Conservation (phyloP, 2,113 vertebrate species). For the Oreochromis spilurus region DNA sequence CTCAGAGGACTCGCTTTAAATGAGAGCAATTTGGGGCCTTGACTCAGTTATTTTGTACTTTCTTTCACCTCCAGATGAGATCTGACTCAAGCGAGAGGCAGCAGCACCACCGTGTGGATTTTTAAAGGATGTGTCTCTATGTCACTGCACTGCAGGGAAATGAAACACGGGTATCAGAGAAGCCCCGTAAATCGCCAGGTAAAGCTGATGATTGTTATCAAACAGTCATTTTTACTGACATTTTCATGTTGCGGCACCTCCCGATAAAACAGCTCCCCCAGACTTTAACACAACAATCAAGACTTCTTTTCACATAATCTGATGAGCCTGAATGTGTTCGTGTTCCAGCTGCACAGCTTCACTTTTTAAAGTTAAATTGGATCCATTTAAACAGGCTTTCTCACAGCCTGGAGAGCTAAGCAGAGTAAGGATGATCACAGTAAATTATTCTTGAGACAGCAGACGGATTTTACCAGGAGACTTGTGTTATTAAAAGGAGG, state of each 20-base stretch:
- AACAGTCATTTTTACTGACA: not conserved
- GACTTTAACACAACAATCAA: not conserved
- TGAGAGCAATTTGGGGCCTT: conserved; percentile 34
- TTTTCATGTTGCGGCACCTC: not conserved
- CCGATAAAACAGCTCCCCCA: not conserved
- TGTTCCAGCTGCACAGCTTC: not conserved
- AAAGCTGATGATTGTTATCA: not conserved
- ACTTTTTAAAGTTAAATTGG: not conserved
- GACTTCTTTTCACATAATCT: not conserved
- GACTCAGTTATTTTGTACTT: conserved; percentile 3
- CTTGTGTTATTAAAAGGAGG: conserved; percentile 22
- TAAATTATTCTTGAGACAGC: not conserved
- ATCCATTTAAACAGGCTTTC: not conserved
- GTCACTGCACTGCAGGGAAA: conserved; percentile 30
- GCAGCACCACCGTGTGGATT: conserved; percentile 60
- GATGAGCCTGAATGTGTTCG: not conserved
- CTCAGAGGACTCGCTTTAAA: conserved; percentile 31
- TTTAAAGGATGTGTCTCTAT: not conserved
- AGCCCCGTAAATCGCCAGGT: not conserved
- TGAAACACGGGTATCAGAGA: not conserved
- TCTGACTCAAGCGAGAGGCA: not conserved
- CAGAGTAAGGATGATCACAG: not conserved
- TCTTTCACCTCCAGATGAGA: not conserved
- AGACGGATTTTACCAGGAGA: conserved; percentile 7
- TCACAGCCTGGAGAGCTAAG: not conserved